phyloP scores from a whole-genome alignment of 2,888 invertebrate species.

The Nephrotoma guestfalica region DNA sequence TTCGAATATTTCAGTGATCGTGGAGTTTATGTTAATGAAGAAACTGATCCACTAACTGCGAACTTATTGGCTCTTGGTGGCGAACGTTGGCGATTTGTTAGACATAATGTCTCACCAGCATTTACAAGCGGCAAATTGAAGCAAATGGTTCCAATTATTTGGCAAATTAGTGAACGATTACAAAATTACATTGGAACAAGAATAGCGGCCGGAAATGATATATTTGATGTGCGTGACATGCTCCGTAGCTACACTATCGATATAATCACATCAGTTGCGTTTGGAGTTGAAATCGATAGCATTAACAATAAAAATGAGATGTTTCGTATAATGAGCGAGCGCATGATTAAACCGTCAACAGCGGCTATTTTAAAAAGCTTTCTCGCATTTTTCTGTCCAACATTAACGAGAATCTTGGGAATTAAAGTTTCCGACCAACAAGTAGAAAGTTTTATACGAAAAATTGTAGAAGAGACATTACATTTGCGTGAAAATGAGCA shows the following conservation, averaged over 20 bases:
- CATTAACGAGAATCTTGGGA: neutral
- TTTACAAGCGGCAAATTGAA: slow-evolving; percentile 37
- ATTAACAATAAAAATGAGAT: slow-evolving; percentile 27
- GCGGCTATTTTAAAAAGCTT: neutral
- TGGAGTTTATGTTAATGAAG: slow-evolving; percentile 21
- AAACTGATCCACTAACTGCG: slow-evolving; percentile 24
- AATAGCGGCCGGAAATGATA: slow-evolving; percentile 10
- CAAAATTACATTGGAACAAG: slow-evolving; percentile 24
- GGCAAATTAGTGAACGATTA: neutral
- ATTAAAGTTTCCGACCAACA: neutral
- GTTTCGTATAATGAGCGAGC: slow-evolving; percentile 21
- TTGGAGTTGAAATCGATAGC: slow-evolving; percentile 35
- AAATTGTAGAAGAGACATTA: slow-evolving; percentile 27
- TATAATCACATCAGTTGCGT: slow-evolving; percentile 35
- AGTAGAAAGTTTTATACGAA: slow-evolving; percentile 7
- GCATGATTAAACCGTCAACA: slow-evolving; percentile 9
- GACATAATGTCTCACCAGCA: slow-evolving; percentile 32
- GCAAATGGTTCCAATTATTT: slow-evolving; percentile 29
- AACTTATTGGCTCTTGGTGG: slow-evolving; percentile 27
- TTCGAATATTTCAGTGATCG: slow-evolving; percentile 28
- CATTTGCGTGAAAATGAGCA: slow-evolving; percentile 25
- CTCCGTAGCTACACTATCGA: slow-evolving; percentile 34
- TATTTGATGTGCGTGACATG: slow-evolving; percentile 31
- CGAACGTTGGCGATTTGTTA: slow-evolving; percentile 32
- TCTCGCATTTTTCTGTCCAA: neutral